A percentile compares a stretch with the other conserved stretches of the same genome.
Evolutionary conservation across 2,797 vertebrate genomes (phyloP).

Genomic region (Thunnus albacares): DNA sequence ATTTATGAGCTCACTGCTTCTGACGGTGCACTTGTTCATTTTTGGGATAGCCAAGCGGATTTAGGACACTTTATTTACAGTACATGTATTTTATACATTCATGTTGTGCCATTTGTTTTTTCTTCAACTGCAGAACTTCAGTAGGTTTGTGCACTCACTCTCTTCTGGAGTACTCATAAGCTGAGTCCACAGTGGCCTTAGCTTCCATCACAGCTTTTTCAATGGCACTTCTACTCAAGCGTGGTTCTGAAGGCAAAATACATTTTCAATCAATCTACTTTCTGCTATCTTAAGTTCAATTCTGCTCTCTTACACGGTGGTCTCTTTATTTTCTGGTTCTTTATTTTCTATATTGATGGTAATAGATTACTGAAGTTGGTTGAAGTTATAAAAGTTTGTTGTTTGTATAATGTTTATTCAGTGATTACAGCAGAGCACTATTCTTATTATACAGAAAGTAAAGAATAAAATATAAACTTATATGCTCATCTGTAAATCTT

Average conservation of each 20-base stretch:
- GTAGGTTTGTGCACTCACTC: conserved; percentile 72
- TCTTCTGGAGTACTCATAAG: conserved; percentile 81
- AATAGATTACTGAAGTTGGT: background rate
- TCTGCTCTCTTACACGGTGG: background rate
- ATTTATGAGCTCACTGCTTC: background rate
- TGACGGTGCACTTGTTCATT: no score
- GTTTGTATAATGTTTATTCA: background rate
- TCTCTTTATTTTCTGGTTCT: background rate
- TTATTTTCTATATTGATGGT: background rate
- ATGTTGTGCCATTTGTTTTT: no score
- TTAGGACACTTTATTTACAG: no score
- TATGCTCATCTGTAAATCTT: background rate
- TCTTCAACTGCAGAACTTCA: background rate
- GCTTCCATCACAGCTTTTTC: conserved; percentile 75
- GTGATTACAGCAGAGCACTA: background rate
- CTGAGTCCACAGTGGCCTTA: conserved; percentile 81
- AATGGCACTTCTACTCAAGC: conserved; percentile 46
- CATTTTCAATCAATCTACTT: background rate
- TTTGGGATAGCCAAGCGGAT: no score
- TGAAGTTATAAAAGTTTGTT: background rate
- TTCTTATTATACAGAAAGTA: background rate
- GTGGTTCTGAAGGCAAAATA: conserved; percentile 32
- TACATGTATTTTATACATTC: no score
- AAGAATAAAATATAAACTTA: background rate
- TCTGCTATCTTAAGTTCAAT: background rate